phyloP scores from a whole-genome alignment of 2,888 invertebrate species.

The Siphlonurus alternatus region DNA sequence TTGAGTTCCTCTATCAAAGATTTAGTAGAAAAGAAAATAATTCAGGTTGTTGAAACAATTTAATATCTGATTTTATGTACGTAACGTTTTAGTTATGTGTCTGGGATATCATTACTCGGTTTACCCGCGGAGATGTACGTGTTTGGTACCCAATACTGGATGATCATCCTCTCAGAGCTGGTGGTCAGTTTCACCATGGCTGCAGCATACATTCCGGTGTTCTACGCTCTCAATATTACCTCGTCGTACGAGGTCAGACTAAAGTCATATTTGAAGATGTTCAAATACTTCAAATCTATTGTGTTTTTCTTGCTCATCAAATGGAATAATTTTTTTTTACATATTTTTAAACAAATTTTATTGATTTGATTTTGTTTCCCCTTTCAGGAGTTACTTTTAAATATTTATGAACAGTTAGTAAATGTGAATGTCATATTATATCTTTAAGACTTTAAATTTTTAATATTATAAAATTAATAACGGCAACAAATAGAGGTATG shows the following conservation, averaged over 20 bases:
- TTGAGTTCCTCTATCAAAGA: too few species aligned
- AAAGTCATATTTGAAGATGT: neutral
- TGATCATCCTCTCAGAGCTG: slow-evolving; percentile 51
- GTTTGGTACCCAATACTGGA: slow-evolving; percentile 68
- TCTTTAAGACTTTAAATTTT: too few species aligned
- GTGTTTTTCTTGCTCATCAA: neutral
- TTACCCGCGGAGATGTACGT: slow-evolving; percentile 77
- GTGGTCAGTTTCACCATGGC: slow-evolving; percentile 49
- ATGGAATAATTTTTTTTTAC: neutral
- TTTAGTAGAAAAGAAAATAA: too few species aligned
- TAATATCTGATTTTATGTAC: neutral
- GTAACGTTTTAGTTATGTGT: slow-evolving; percentile 51
- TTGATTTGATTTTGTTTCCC: too few species aligned
- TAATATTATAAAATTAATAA: too few species aligned
- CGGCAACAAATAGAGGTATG: too few species aligned
- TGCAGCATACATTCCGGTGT: slow-evolving; percentile 63
- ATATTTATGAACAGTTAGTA: too few species aligned
- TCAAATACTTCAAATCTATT: neutral
- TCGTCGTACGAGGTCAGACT: slow-evolving; percentile 65
- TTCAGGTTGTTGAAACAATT: neutral
- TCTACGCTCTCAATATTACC: slow-evolving; percentile 52
- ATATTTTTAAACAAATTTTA: neutral
- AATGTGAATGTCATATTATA: too few species aligned
- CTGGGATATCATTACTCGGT: slow-evolving; percentile 73
- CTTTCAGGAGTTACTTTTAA: too few species aligned